Conservation (phyloP, 2,797 vertebrate species). For the Hydrocynus forskahlii region DNA sequence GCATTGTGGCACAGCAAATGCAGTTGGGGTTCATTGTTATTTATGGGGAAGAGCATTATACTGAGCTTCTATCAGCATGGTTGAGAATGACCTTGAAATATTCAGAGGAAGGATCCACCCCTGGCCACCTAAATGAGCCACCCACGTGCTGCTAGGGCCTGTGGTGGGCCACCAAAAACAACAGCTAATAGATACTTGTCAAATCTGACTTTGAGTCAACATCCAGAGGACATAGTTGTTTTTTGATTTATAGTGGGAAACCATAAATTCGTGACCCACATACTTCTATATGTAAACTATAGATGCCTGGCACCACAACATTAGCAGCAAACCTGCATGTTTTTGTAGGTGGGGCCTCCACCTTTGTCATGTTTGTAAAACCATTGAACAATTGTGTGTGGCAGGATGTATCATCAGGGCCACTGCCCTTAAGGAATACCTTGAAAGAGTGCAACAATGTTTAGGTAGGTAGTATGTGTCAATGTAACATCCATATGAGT, state of each 20-base stretch:
- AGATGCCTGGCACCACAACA: too few species aligned
- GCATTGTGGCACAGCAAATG: conserved; percentile 11
- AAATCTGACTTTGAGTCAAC: conserved; percentile 20
- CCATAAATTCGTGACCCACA: too few species aligned
- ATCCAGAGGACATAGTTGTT: background rate
- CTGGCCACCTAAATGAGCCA: background rate
- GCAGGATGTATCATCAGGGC: too few species aligned
- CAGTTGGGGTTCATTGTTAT: conserved; percentile 35
- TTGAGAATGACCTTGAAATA: conserved; percentile 43
- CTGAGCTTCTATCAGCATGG: conserved; percentile 7
- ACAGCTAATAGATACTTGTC: conserved; percentile 12
- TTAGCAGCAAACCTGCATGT: too few species aligned
- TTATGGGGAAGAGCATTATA: conserved; percentile 43
- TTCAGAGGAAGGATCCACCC: conserved; percentile 1
- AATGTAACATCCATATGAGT: too few species aligned
- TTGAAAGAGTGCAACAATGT: too few species aligned
- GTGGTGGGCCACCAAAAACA: conserved; percentile 27
- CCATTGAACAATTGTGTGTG: too few species aligned
- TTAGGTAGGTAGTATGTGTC: too few species aligned
- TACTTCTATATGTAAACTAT: too few species aligned
- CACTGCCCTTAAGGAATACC: too few species aligned
- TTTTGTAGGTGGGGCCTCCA: too few species aligned
- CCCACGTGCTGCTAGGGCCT: background rate
- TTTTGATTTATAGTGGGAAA: background rate
- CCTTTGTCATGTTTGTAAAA: too few species aligned